Percentiles rank a stretch among this genome's conserved stretches.
Evolutionary conservation across 1,140 invertebrate genomes (phyloP).

Genomic region (Andrena cerasifolii): DNA sequence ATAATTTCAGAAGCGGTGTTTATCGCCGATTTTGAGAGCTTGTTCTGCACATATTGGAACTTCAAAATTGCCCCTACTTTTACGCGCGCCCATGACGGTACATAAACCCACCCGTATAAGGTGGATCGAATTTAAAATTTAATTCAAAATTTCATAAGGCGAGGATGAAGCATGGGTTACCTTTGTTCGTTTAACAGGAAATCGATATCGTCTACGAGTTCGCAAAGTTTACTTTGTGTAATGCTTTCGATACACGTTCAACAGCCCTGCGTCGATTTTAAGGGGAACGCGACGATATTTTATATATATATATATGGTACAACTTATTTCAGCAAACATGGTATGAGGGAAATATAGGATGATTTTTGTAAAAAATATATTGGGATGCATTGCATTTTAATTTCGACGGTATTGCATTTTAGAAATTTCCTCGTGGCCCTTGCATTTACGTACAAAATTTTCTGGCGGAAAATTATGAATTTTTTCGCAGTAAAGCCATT

Average conservation of each 20-base stretch:
- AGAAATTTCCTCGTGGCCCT: too few species aligned
- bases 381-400: too few species aligned
- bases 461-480: too few species aligned
- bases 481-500: too few species aligned
- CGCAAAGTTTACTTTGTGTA: background rate
- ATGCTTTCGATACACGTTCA: background rate
- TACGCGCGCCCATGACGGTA: background rate
- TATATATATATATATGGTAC: background rate
- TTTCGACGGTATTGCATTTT: too few species aligned
- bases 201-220: slow-evolving; percentile 1
- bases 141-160: slow-evolving; percentile 4
- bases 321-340: too few species aligned
- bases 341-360: too few species aligned
- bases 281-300: background rate
- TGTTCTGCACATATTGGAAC: background rate
- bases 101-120: background rate
- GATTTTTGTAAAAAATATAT: too few species aligned
- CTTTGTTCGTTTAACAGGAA: background rate
- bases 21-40: background rate
- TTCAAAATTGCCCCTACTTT: background rate
- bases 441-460: too few species aligned
- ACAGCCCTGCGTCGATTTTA: background rate
- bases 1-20: background rate
- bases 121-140: slow-evolving; percentile 5
- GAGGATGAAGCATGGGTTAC: background rate